Percentiles rank a stretch among this genome's conserved stretches.
These are phyloP conservation scores for Nannospalax galili DNA, from an alignment of 2,113 vertebrate species.

Conservation along the genomic window DNA sequence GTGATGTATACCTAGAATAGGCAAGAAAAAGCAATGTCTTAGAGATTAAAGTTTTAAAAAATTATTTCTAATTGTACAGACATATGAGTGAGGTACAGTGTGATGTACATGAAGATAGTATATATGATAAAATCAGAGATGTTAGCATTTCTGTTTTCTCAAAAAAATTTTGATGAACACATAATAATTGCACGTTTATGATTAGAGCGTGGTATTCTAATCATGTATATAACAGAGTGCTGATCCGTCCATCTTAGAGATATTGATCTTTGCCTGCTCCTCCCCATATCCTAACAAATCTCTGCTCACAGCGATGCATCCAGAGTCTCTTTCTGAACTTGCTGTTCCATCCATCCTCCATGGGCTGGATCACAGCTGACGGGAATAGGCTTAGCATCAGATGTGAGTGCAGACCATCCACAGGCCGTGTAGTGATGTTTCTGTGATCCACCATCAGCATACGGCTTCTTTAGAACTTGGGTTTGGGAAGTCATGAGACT, in stretches of 20 bases:
- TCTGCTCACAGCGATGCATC: not conserved
- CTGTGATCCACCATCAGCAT: not conserved
- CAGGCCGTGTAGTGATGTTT: not conserved
- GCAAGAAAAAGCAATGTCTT: not conserved
- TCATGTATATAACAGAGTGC: not conserved
- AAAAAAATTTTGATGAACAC: not conserved
- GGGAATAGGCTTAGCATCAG: not conserved
- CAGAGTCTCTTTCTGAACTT: not conserved
- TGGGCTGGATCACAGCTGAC: not conserved
- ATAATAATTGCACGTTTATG: not conserved
- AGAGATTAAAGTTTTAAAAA: not conserved
- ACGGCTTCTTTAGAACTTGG: conserved; percentile 1
- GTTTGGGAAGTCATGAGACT: conserved; percentile 31
- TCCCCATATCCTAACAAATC: not conserved
- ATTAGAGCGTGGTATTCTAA: not conserved
- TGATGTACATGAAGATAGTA: not conserved
- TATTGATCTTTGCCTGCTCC: not conserved
- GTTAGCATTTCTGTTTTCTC: not conserved
- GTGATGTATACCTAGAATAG: not conserved
- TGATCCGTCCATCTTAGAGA: not conserved
- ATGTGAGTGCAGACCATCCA: not conserved
- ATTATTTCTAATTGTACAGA: not conserved
- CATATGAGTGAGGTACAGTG: not conserved
- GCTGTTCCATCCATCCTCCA: not conserved
- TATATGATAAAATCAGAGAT: not conserved